Evolutionary conservation across 2,888 invertebrate genomes (phyloP).

Genomic region (Priocnemis perturbator): DNA sequence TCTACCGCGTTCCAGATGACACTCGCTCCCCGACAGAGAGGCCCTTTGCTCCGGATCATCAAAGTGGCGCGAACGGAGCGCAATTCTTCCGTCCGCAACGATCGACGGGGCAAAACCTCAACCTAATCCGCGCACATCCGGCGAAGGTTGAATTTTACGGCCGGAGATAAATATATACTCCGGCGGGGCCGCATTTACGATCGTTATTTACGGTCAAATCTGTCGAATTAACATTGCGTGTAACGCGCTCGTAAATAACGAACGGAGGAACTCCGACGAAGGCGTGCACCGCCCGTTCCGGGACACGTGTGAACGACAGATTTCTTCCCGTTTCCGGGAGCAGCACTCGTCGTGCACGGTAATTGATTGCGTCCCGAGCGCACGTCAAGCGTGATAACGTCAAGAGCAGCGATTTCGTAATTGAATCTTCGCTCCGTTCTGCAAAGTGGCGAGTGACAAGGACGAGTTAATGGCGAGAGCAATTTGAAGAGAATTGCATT

Average conservation of each 20-base stretch:
- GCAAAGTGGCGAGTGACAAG: too few relatives aligned
- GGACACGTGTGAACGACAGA: conserved; percentile 20
- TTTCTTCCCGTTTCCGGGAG: conserved; percentile 19
- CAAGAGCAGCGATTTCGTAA: too few relatives aligned
- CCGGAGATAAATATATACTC: conserved; percentile 46
- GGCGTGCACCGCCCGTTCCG: conserved; percentile 1
- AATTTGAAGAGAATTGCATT: too few relatives aligned
- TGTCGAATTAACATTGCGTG: conserved; percentile 64
- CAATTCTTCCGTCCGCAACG: too few relatives aligned
- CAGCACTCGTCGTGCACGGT: conserved; percentile 10
- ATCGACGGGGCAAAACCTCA: background rate
- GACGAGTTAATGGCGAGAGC: too few relatives aligned
- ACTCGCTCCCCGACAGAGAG: too few relatives aligned
- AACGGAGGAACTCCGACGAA: conserved; percentile 31
- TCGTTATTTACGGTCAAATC: conserved; percentile 59
- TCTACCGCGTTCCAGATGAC: too few relatives aligned
- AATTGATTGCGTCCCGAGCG: conserved; percentile 18
- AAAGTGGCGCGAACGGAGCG: too few relatives aligned
- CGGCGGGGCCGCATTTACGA: conserved; percentile 40
- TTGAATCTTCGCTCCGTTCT: too few relatives aligned
- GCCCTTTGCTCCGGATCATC: too few relatives aligned
- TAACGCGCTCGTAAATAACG: conserved; percentile 62
- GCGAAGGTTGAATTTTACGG: conserved; percentile 47
- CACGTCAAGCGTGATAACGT: background rate
- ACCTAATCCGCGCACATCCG: conserved; percentile 5